These are phyloP conservation scores for Ophraella communa DNA, from an alignment of 2,888 invertebrate species.

Conservation along the genomic window DNA sequence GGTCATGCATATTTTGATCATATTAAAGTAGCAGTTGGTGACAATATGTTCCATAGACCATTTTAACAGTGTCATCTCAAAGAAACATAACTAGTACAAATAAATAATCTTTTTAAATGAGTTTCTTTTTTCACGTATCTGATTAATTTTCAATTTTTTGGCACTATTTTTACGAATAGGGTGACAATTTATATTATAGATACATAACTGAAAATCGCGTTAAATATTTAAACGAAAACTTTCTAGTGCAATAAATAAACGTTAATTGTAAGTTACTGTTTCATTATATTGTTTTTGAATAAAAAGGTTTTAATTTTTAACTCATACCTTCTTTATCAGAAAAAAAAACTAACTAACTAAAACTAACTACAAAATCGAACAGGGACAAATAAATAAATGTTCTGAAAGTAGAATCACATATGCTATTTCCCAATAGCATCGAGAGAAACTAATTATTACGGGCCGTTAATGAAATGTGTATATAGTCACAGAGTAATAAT, in stretches of 20 bases:
- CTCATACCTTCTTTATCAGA: no score
- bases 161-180: constrained; percentile 15
- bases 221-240: constrained; percentile 9
- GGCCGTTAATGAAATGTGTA: no score
- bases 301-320: not conserved
- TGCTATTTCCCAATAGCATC: no score
- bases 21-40: not conserved
- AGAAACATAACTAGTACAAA: not conserved
- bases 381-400: no score
- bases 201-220: constrained; percentile 2
- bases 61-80: not conserved
- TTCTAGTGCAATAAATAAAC: constrained; percentile 31
- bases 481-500: no score
- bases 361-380: no score
- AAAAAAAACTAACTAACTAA: no score
- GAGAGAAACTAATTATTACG: no score
- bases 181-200: constrained; percentile 12
- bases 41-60: not conserved
- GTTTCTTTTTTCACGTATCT: not conserved
- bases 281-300: not conserved
- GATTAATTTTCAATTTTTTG: not conserved
- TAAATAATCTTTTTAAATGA: not conserved
- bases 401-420: no score
- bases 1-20: not conserved
- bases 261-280: constrained; percentile 4